Base-by-base conservation (phyloP, 2,113 vertebrate species). In the Fukomys damarensis region DNA sequence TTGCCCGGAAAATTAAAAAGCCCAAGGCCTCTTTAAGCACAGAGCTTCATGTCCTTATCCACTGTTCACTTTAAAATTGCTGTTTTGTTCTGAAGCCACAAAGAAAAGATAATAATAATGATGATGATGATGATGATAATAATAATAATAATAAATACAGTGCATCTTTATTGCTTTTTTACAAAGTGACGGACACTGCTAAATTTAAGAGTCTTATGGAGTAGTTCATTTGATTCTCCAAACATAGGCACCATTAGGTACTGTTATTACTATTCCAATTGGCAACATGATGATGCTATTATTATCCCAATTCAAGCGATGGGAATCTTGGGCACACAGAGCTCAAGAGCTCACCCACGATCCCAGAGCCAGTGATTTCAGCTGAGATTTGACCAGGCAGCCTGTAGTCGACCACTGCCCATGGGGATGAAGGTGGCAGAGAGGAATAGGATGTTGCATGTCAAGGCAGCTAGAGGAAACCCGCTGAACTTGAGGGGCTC, bases 31-130 rank as follows among this genome's bases (percentile, higher is more conserved):
- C 19, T 46, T 38, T 41, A 26, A n/a, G 35, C 80, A 13, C 32
- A 38, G 7, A 22, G 1, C 24, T 56, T 70, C 32, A 28, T 0
- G 38, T 46, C 20, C 11, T 63, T 20, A 17, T 35, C 26, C 30
- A 10, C 43, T 26, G 9, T 38, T 82, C 72, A 14, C 30, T 92
- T 82, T n/a, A 66, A 72, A 66, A 92, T 9, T 32, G 30, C 35
- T 52, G 20, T 95, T 81, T 93, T 68, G 79, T 68, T 93, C 30
- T 30, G 41, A 66, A 93, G 66, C 26, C 6, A 24, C 32, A 35
- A 28, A 28, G 24, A 74, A 43, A 74, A 93, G 59, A 81, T 56
- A 46, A 59, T 32, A 77, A 41, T 5, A 59, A 77, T 54, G 35
- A 56, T 20, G 38, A 68, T 19, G n/a, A 3, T 32, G 20, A 4